Evolutionary conservation across 2,797 vertebrate genomes (phyloP).

Genomic region (Sebastes trivittatus): DNA sequence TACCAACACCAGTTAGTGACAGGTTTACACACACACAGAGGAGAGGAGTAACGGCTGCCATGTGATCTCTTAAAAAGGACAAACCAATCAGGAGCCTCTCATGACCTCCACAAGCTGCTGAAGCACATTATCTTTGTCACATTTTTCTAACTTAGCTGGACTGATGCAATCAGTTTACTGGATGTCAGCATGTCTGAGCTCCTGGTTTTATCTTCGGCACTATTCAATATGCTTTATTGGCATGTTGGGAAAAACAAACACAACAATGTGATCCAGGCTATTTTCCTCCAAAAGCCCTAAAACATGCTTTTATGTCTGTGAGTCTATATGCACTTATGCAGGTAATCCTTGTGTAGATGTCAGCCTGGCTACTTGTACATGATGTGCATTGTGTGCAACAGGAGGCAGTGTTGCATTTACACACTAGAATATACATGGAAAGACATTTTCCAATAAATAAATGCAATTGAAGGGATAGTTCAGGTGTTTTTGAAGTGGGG

Average conservation of each 20-base stretch:
- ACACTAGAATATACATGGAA: too few species aligned
- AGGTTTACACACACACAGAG: background rate
- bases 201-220: background rate
- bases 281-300: background rate
- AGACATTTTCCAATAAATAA: too few species aligned
- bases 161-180: background rate
- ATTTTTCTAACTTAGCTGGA: background rate
- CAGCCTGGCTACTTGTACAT: background rate
- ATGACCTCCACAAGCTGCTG: constrained; percentile 27
- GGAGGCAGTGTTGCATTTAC: too few species aligned
- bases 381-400: background rate
- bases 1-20: constrained; percentile 4
- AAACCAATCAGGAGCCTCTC: background rate
- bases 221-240: background rate
- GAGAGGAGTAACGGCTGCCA: background rate
- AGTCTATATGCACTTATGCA: background rate
- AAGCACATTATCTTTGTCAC: constrained; percentile 37
- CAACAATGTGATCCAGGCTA: rapidly evolving
- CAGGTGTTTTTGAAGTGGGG: too few species aligned
- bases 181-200: background rate
- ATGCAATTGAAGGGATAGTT: too few species aligned
- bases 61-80: constrained; percentile 26
- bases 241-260: background rate
- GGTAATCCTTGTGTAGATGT: background rate
- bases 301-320: background rate